These are phyloP conservation scores for Fissipunctia ypsillon DNA, from an alignment of 2,888 invertebrate genomes.

Conservation along the genomic window DNA sequence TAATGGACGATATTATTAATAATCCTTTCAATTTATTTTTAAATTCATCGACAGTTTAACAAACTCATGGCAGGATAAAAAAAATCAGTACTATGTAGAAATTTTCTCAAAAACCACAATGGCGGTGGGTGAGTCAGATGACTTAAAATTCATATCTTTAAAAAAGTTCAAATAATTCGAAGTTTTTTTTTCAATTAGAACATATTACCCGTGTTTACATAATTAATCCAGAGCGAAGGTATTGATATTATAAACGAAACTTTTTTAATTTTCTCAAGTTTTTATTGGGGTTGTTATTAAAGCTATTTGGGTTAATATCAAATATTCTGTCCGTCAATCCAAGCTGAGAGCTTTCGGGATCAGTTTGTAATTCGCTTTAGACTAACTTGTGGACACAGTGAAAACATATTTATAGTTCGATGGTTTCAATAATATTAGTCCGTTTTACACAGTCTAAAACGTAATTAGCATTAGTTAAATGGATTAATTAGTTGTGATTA, in stretches of 20 bases:
- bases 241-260: neutral
- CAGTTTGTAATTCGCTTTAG: conserved; percentile 22
- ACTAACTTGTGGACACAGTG: conserved; percentile 12
- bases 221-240: neutral
- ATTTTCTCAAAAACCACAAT: neutral
- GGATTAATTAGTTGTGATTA: conserved; percentile 18
- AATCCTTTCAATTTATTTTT: neutral
- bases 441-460: neutral
- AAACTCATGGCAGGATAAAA: neutral
- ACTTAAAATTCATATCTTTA: conserved; percentile 3
- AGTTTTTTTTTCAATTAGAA: conserved; percentile 14
- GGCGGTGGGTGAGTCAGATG: too few relatives aligned
- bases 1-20: neutral
- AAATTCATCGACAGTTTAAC: neutral
- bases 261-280: conserved; percentile 4
- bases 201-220: conserved; percentile 1
- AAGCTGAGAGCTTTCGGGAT: conserved; percentile 16
- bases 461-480: conserved; percentile 20
- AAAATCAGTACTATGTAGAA: neutral
- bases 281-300: neutral
- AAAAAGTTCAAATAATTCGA: neutral
- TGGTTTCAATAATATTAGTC: conserved; percentile 26
- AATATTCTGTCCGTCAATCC: conserved; percentile 38
- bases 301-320: conserved; percentile 17
- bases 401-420: conserved; percentile 31